phyloP scores from a whole-genome alignment of 2,113 vertebrate species.

The Mesitornis unicolor region DNA sequence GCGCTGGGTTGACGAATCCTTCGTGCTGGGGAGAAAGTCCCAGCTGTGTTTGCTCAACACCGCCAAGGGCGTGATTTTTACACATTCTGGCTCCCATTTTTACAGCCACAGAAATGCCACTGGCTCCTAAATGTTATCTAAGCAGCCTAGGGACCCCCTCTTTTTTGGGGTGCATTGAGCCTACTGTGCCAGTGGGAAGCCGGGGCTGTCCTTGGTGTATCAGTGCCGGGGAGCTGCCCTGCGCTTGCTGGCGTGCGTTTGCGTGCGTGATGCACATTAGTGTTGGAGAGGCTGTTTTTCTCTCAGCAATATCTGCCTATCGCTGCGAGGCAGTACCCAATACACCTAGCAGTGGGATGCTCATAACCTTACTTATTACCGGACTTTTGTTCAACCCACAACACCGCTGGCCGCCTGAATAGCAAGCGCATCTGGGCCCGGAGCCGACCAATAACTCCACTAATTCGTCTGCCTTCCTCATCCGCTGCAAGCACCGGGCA shows the following conservation, averaged over 20 bases:
- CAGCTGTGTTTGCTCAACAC: not conserved
- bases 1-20: not conserved
- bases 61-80: not conserved
- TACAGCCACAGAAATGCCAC: not conserved
- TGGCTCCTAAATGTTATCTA: not conserved
- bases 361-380: not conserved
- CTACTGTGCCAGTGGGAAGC: rapidly evolving
- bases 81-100: rapidly evolving
- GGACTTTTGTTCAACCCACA: not conserved
- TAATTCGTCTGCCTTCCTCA: not conserved
- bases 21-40: not conserved
- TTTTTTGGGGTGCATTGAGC: not conserved
- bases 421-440: not conserved
- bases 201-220: rapidly evolving
- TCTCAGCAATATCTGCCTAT: not conserved
- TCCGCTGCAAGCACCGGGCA: not conserved
- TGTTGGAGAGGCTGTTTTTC: not conserved
- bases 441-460: not conserved
- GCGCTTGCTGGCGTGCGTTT: not conserved
- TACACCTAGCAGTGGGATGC: not conserved
- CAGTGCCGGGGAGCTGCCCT: rapidly evolving
- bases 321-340: not conserved
- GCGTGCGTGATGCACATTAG: not conserved
- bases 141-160: rapidly evolving
- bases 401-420: not conserved